These are phyloP conservation scores for Discoglossus pictus DNA, from an alignment of 2,797 vertebrate genomes.

Conservation along the genomic window DNA sequence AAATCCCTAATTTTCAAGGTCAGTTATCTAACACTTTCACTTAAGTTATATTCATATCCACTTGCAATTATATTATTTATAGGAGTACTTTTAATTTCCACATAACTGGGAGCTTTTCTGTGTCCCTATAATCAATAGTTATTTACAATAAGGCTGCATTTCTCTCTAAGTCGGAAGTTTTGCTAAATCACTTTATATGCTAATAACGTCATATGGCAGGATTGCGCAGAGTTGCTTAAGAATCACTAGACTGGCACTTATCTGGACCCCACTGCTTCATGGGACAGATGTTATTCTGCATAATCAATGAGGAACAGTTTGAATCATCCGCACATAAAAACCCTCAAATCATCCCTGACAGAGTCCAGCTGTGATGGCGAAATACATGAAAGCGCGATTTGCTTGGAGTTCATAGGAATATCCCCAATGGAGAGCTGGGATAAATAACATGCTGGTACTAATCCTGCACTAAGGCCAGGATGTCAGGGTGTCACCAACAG, in stretches of 20 bases:
- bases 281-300: conserved; percentile 28
- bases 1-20: no score
- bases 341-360: conserved; percentile 29
- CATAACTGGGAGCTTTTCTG: no score
- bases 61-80: no score
- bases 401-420: conserved; percentile 11
- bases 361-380: conserved; percentile 39
- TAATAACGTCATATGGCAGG: no score
- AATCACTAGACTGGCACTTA: conserved; percentile 32
- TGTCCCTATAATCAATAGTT: no score
- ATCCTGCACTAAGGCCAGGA: conserved; percentile 18
- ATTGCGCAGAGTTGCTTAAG: not conserved
- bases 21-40: no score
- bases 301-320: conserved; percentile 35
- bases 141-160: no score
- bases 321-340: conserved; percentile 32
- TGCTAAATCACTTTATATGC: no score
- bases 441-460: conserved; percentile 27
- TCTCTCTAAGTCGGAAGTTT: no score
- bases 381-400: conserved; percentile 32
- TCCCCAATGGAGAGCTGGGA: conserved; percentile 2
- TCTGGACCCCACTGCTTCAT: conserved; percentile 10
- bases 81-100: no score
- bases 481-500: conserved; percentile 1
- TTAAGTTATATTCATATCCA: no score